These are phyloP conservation scores for Xestia sexstrigata DNA, from an alignment of 2,888 invertebrate genomes.

Conservation along the genomic window DNA sequence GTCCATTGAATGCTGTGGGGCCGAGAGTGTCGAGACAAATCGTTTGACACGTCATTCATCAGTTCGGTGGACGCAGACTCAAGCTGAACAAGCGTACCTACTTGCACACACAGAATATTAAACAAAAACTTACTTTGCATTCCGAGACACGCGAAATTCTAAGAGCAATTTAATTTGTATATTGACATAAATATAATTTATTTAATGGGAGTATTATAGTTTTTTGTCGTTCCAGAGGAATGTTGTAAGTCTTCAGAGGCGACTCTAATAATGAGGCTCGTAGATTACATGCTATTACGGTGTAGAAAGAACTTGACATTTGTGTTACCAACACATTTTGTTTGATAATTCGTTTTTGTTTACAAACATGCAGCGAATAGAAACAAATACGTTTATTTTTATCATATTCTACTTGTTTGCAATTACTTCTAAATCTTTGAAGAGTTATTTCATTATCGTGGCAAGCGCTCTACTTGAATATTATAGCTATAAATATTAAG, in stretches of 20 bases:
- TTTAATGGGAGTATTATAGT: conserved; percentile 30
- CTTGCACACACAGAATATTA: conserved; percentile 52
- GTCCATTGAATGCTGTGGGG: conserved; percentile 6
- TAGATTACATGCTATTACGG: conserved; percentile 55
- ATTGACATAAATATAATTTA: conserved; percentile 33
- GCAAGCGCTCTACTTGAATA: neutral
- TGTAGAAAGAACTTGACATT: conserved; percentile 46
- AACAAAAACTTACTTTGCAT: conserved; percentile 49
- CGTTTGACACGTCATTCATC: conserved; percentile 44
- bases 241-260: conserved; percentile 43
- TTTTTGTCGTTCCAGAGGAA: conserved; percentile 48
- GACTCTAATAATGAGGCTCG: conserved; percentile 45
- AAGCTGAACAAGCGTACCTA: conserved; percentile 27
- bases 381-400: conserved; percentile 18
- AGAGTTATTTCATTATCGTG: conserved; percentile 2
- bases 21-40: conserved; percentile 25
- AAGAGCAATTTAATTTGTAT: conserved; percentile 38
- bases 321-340: conserved; percentile 38
- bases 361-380: conserved; percentile 13
- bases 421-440: conserved; percentile 13
- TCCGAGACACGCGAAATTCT: conserved; percentile 38
- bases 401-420: neutral
- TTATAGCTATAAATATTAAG: neutral
- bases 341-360: conserved; percentile 34
- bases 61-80: conserved; percentile 21